Evolutionary conservation across 1,140 invertebrate genomes (phyloP), one percentile per base, ranked within the genome.

Genomic region (Atta texana): DNA sequence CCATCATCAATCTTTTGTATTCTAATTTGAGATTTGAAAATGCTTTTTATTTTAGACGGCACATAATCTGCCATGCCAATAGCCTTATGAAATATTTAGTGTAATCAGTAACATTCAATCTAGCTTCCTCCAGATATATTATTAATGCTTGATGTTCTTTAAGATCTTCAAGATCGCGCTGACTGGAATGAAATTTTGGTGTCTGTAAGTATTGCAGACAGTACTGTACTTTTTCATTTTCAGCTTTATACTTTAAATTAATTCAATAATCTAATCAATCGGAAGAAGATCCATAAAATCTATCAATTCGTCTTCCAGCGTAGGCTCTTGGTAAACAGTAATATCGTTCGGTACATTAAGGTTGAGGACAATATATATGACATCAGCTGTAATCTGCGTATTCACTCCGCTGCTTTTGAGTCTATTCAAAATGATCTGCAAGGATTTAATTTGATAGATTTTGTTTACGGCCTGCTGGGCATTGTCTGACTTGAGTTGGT

Each of bases 261-360:
- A 77, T 0, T 68, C 2, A 0, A 63, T 0, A 1, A 90, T 74
- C 18, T 91, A 28, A 0, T 90, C 24, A 0, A 68, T 0, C 0
- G 90, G 88, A 0, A 93, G 1, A 0, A 92, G 31, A 0, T 49
- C 5, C 10, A 86, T 0, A 64, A 93, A 92, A 2, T 93, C 92
- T 0, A 31, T 14, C 0, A 93, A 61, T 12, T 93, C 91, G 0
- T 74, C 21, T 0, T 39, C 0, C 3, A 72, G 4, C 0, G 55
- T 31, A 6, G 21, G 28, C 0, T 21, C 18, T 3, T 77, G 31
- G 10, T 66, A 10, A 66, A 34, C 2, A 4, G 8, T 21, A 64
- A 31, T 18, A 1, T 66, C 0, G 0, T 31, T 16, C 0, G 90
- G 90, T 31, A 89, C 71, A 0, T 49, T 55, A 0, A 91, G 53